Percentiles rank a stretch among this genome's conserved stretches.
phyloP scores from a whole-genome alignment of 2,888 invertebrate genomes.

The Augochlorella aurata region DNA sequence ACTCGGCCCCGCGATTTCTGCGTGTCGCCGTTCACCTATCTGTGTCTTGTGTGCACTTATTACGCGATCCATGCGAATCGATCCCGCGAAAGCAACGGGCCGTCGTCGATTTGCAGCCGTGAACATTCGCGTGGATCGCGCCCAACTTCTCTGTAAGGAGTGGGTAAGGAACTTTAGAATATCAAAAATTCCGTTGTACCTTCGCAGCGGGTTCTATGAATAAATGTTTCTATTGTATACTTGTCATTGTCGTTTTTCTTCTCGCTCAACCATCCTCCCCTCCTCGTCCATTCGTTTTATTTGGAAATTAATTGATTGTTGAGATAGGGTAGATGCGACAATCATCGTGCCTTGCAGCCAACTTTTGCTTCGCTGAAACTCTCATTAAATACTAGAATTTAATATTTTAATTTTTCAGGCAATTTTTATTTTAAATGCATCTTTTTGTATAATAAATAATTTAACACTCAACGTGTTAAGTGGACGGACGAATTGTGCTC shows the following conservation, averaged over 20 bases:
- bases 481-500: no score
- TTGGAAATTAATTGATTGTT: no score
- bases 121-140: conserved; percentile 59
- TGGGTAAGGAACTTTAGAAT: conserved; percentile 69
- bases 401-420: no score
- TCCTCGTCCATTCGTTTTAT: no score
- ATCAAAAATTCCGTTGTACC: conserved; percentile 77
- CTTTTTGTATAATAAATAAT: no score
- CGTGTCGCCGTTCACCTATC: conserved; percentile 70
- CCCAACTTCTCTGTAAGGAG: conserved; percentile 51
- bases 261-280: neutral
- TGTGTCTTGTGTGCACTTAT: conserved; percentile 79
- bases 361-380: no score
- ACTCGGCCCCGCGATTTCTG: conserved; percentile 46
- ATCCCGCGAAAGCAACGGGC: conserved; percentile 34
- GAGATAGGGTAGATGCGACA: no score
- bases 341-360: no score
- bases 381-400: no score
- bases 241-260: conserved; percentile 30
- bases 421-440: no score
- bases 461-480: no score
- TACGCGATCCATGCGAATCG: conserved; percentile 67
- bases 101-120: neutral
- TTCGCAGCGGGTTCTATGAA: conserved; percentile 76
- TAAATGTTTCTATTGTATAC: conserved; percentile 80